Conservation (phyloP, 2,113 vertebrate species). For the Mola mola region DNA sequence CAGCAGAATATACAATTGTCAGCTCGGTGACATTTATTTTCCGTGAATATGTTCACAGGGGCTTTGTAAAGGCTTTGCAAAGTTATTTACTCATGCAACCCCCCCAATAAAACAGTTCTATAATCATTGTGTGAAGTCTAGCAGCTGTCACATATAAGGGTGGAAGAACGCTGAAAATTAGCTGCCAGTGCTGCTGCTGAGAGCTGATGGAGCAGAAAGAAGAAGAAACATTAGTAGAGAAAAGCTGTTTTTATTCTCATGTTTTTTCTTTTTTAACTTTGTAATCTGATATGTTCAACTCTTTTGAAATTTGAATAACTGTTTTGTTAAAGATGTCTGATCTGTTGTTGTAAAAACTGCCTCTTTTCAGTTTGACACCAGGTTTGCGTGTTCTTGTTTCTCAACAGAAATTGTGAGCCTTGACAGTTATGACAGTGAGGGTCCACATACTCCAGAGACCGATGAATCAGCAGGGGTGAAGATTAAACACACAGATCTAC, state of each 20-base stretch:
- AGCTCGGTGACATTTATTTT: slow-evolving; percentile 40
- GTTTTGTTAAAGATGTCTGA: slow-evolving; percentile 33
- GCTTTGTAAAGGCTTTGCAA: slow-evolving; percentile 1
- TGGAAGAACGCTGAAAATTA: slow-evolving; percentile 25
- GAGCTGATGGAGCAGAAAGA: too few species aligned
- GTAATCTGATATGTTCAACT: slow-evolving; percentile 11
- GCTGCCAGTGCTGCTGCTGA: slow-evolving; percentile 32
- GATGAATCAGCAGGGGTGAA: slow-evolving; percentile 89
- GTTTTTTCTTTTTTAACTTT: slow-evolving; percentile 31
- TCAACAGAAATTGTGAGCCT: slow-evolving; percentile 86
- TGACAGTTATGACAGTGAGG: slow-evolving; percentile 90
- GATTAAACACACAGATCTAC: neutral
- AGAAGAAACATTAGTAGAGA: slow-evolving; percentile 31
- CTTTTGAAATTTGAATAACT: slow-evolving; percentile 34
- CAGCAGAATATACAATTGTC: slow-evolving; percentile 7
- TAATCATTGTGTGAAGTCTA: slow-evolving; percentile 31
- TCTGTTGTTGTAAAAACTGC: slow-evolving; percentile 2
- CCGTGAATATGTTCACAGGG: slow-evolving; percentile 6
- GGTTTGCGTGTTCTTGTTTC: slow-evolving; percentile 30
- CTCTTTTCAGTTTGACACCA: slow-evolving; percentile 15
- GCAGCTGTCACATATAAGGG: slow-evolving; percentile 56
- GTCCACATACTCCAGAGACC: slow-evolving; percentile 88
- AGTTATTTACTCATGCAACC: slow-evolving; percentile 41
- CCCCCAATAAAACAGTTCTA: slow-evolving; percentile 25
- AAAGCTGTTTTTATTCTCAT: slow-evolving; percentile 37